A percentile compares a stretch with the other conserved stretches of the same genome.
phyloP scores from a whole-genome alignment of 2,113 vertebrate genomes.

The Guaruba guarouba region DNA sequence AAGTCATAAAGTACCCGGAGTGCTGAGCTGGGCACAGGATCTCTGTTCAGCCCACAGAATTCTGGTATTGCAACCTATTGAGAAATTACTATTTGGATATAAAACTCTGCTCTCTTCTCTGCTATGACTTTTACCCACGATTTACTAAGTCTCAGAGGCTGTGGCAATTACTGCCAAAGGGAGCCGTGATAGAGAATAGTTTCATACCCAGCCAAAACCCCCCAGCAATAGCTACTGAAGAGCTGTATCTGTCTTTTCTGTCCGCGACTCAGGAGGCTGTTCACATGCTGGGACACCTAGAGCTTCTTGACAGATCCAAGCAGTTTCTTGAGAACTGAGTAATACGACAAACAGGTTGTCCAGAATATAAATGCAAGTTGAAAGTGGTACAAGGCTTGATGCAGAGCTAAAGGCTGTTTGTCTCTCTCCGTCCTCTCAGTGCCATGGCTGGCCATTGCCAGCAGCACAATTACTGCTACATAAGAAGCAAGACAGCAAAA shows the following conservation, averaged over 20 bases:
- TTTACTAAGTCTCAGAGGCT: neutral
- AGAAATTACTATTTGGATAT: conserved; percentile 27
- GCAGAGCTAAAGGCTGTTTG: neutral
- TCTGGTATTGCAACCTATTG: neutral
- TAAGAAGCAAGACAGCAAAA: neutral
- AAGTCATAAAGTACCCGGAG: neutral
- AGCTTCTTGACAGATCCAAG: neutral
- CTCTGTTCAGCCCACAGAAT: conserved; percentile 2
- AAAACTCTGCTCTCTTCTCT: neutral
- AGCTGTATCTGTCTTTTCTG: neutral
- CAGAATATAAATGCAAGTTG: neutral
- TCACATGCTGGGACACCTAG: neutral
- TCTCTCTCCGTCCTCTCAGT: neutral
- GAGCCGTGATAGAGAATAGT: neutral
- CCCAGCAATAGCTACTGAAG: neutral
- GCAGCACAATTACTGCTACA: neutral
- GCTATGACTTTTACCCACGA: conserved; percentile 30
- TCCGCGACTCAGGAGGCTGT: neutral
- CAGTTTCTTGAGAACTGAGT: neutral
- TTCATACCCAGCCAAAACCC: neutral
- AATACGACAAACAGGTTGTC: neutral
- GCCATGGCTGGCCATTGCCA: neutral
- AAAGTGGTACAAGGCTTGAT: neutral
- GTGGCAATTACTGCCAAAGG: conserved; percentile 2
- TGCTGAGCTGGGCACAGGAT: neutral